Percentiles rank a stretch among this genome's conserved stretches.
Evolutionary conservation across 2,797 vertebrate species (phyloP).

Genomic region (Pangasius sanitwongsei): DNA sequence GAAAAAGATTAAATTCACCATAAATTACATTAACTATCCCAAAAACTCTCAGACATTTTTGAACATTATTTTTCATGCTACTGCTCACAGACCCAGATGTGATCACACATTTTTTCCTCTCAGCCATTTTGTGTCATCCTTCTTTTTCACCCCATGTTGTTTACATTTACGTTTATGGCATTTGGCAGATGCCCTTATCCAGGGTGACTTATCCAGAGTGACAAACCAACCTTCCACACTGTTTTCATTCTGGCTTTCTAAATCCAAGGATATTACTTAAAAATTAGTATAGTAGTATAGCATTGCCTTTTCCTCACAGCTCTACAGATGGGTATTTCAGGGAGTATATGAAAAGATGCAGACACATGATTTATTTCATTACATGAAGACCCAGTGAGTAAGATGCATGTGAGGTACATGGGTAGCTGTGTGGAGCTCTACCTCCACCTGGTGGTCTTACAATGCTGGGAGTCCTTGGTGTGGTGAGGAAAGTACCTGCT

Average conservation of each 20-base stretch:
- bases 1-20: neutral
- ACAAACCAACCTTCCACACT: neutral
- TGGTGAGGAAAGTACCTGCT: slow-evolving; percentile 8
- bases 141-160: neutral
- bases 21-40: neutral
- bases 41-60: neutral
- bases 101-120: neutral
- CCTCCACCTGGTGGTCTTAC: slow-evolving; percentile 70
- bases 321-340: neutral
- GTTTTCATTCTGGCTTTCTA: neutral
- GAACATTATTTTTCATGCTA: neutral
- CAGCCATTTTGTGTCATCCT: neutral
- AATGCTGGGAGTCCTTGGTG: no score
- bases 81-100: neutral
- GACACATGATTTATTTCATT: slow-evolving; percentile 61
- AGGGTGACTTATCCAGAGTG: neutral
- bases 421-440: slow-evolving; percentile 62
- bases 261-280: neutral
- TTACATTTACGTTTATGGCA: neutral
- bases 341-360: slow-evolving; percentile 31
- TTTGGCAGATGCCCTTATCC: neutral
- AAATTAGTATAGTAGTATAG: neutral
- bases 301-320: neutral
- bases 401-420: slow-evolving; percentile 1
- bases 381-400: slow-evolving; percentile 34